These are phyloP conservation scores for Erithacus rubecula DNA, from an alignment of 2,797 vertebrate species.

Conservation along the genomic window DNA sequence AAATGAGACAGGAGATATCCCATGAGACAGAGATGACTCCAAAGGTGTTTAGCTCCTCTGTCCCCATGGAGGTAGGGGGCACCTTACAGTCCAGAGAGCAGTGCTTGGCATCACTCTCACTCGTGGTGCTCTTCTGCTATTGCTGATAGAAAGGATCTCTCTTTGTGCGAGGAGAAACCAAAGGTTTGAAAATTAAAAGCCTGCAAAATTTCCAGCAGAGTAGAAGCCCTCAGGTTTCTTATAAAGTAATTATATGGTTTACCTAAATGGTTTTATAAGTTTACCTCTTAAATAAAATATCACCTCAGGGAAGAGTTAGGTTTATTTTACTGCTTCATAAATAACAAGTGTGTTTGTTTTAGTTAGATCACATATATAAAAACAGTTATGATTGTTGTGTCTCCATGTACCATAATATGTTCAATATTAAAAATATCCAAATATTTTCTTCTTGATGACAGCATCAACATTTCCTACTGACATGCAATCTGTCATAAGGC, in stretches of 20 bases:
- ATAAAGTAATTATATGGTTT: constrained; percentile 5
- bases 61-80: background rate
- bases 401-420: background rate
- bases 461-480: background rate
- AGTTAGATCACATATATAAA: background rate
- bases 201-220: background rate
- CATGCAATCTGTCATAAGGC: background rate
- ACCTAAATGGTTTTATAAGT: constrained; percentile 16
- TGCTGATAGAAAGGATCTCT: background rate
- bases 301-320: background rate
- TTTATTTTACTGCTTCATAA: constrained; percentile 11
- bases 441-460: background rate
- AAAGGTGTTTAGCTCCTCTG: background rate
- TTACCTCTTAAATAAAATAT: constrained; percentile 23
- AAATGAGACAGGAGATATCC: background rate
- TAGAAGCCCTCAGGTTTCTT: background rate
- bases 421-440: background rate
- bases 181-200: background rate
- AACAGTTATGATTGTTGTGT: background rate
- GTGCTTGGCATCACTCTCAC: background rate
- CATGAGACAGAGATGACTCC: background rate
- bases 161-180: background rate
- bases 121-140: background rate
- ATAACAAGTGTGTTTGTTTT: background rate
- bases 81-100: background rate